Evolutionary conservation across 2,888 invertebrate genomes (phyloP), one percentile per base, ranked within the genome.

Genomic region (Nasonia oneida): DNA sequence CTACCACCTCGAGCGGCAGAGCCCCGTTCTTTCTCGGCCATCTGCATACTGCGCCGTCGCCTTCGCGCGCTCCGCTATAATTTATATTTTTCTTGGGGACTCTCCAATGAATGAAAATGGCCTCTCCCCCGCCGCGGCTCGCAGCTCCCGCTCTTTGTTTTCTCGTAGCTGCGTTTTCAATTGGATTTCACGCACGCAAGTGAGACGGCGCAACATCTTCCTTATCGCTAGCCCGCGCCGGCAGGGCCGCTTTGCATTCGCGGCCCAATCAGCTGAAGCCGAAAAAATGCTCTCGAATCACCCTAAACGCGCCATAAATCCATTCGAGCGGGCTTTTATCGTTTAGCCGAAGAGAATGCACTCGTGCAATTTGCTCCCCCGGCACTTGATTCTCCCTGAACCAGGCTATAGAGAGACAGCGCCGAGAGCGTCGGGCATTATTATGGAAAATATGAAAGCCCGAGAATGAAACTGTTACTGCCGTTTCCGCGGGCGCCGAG

Each of bases 61-160:
- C 33, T 67, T 67, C 79, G 83, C 86, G 50, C 78, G 83, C 78
- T 83, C 6, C 57, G 83, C 86, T 84, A 88, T 90, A 89, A 89
- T 89, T 90, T 90, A 89, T 90, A 88, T 89, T 88, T 83, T 83
- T 88, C 83, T 86, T 84, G 87, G 87, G 83, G 88, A 90, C 88
- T 84, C 86, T 87, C 88, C 89, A 89, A 89, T 89, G 89, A 89
- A 90, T 89, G 88, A 89, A 86, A 90, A 89, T 88, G 88, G 84
- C 82, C 82, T 71, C 39, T 71, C 8, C 33, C 73, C 14, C 29
- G 29, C 29, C 29, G 29, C 29, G 29, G 29, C 23, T 23, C 23
- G 23, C 23, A 23, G 23, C 23, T 23, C 23, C 23, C 57, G 14
- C 57, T 47, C 3, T 39, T 33, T 14, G 18, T 39, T 67, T 67